phyloP scores from a whole-genome alignment of 2,797 vertebrate species.

The Pygocentrus nattereri region DNA sequence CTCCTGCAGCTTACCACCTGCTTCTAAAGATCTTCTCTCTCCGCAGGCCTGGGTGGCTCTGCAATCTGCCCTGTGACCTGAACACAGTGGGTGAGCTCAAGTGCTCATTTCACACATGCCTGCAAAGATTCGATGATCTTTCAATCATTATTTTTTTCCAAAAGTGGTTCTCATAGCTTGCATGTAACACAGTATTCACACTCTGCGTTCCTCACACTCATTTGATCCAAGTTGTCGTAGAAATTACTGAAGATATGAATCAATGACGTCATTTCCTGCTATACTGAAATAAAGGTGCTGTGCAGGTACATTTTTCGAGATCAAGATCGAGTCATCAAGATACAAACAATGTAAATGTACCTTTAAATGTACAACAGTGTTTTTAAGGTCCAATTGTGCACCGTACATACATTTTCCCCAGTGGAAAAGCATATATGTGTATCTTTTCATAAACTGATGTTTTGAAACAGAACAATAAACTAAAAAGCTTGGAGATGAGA shows the following conservation, averaged over 20 bases:
- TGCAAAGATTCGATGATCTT: background rate
- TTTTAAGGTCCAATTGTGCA: too few relatives aligned
- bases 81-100: background rate
- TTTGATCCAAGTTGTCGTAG: background rate
- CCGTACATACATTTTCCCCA: too few relatives aligned
- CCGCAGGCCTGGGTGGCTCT: constrained; percentile 27
- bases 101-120: background rate
- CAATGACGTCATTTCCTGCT: background rate
- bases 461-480: too few relatives aligned
- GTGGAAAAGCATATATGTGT: too few relatives aligned
- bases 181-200: background rate
- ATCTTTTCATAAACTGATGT: too few relatives aligned
- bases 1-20: constrained; percentile 55
- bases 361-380: too few relatives aligned
- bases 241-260: background rate
- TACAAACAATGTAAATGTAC: too few relatives aligned
- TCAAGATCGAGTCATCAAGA: too few relatives aligned
- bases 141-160: background rate
- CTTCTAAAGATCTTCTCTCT: constrained; percentile 49
- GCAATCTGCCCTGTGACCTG: constrained; percentile 53
- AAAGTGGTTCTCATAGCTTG: background rate
- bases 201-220: background rate
- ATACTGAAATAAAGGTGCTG: too few relatives aligned
- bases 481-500: too few relatives aligned
- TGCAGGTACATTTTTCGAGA: too few relatives aligned